These are phyloP conservation scores for Rhinella marina DNA, from an alignment of 2,797 vertebrate species.

Conservation along the genomic window DNA sequence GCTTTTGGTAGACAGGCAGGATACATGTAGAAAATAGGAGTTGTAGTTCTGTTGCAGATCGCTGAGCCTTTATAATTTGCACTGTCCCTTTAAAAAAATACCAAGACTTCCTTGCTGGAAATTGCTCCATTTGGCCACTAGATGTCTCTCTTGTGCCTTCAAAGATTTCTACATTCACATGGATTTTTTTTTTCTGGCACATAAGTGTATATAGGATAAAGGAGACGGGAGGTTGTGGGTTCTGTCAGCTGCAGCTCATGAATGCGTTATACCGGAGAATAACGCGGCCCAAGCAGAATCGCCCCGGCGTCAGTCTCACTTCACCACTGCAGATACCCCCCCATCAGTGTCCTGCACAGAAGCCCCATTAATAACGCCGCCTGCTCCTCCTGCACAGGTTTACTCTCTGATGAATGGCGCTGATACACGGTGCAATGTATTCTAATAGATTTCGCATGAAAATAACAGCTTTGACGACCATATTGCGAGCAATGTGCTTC, in stretches of 20 bases:
- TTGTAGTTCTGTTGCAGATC: neutral
- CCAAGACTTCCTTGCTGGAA: neutral
- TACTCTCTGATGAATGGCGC: neutral
- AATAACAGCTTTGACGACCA: constrained; percentile 1
- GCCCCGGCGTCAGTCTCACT: constrained; percentile 10
- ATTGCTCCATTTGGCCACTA: constrained; percentile 65
- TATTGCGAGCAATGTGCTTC: neutral
- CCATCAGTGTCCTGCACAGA: neutral
- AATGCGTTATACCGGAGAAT: constrained; percentile 52
- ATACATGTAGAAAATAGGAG: neutral
- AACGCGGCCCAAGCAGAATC: constrained; percentile 35
- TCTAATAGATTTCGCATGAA: neutral
- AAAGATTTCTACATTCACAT: constrained; percentile 36
- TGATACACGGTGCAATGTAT: neutral
- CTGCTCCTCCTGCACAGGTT: neutral
- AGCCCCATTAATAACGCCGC: neutral
- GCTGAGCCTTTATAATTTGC: neutral
- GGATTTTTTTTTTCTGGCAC: constrained; percentile 29
- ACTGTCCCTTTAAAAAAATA: neutral
- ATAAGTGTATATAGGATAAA: constrained; percentile 53
- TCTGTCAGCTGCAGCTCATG: constrained; percentile 47
- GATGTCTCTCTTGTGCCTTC: constrained; percentile 77
- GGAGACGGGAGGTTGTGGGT: constrained; percentile 56
- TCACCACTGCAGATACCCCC: neutral
- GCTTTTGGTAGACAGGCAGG: too few relatives aligned